These are phyloP conservation scores for Anneissia japonica DNA, from an alignment of 35 echinoderm and acorn worm species.

Conservation along the genomic window DNA sequence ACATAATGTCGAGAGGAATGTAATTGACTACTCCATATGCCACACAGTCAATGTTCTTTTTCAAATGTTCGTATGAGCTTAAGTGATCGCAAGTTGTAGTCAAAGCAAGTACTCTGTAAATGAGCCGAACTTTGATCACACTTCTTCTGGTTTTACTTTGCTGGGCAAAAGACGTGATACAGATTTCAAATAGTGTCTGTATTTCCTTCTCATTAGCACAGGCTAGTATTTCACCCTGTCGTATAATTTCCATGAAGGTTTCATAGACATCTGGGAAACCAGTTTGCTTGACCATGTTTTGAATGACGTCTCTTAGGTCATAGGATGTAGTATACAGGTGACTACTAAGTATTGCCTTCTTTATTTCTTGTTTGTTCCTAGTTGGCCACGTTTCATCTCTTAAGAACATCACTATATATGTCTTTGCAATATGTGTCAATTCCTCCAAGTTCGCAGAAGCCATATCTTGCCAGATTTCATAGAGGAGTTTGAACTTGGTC, in stretches of 20 bases:
- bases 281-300: neutral
- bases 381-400: neutral
- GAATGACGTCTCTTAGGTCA: slow-evolving; percentile 8
- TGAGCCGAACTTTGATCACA: neutral
- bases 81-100: neutral
- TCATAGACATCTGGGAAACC: slow-evolving; percentile 13
- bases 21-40: neutral
- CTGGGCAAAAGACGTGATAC: neutral
- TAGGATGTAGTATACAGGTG: neutral
- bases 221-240: neutral
- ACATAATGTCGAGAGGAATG: neutral
- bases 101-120: neutral
- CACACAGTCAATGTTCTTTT: neutral
- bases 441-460: neutral
- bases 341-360: neutral
- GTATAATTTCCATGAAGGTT: neutral
- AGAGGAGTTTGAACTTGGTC: neutral
- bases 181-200: neutral
- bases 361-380: neutral
- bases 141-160: neutral
- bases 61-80: neutral
- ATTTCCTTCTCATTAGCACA: neutral
- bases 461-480: neutral
- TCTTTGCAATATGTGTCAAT: neutral
- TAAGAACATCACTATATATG: neutral